Evolutionary conservation across 92 coral and sea anemone genomes (phyloP).

Genomic region (Palythoa heliodiscus): DNA sequence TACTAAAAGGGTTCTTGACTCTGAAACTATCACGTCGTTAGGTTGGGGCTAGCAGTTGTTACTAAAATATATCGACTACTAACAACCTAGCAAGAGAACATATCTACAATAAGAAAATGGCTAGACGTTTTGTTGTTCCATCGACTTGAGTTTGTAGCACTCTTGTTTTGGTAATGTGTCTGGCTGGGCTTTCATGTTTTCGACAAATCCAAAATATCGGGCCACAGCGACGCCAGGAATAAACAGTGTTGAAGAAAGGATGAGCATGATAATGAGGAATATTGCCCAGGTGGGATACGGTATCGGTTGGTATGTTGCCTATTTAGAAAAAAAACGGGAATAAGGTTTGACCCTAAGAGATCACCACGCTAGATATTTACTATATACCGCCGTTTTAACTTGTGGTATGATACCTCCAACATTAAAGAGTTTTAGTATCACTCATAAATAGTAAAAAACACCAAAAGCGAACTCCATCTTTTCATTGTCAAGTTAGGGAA

Average conservation of each 20-base stretch:
- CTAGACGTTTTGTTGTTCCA: slow-evolving; percentile 35
- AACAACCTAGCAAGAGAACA: not conserved
- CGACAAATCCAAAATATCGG: slow-evolving; percentile 64
- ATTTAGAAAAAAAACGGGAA: not conserved
- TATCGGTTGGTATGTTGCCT: slow-evolving; percentile 75
- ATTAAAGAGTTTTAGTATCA: too few species aligned
- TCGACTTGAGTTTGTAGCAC: slow-evolving; percentile 20
- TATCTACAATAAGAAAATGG: not conserved
- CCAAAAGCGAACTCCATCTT: too few species aligned
- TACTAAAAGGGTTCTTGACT: too few species aligned
- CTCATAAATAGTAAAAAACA: too few species aligned
- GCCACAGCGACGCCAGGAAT: slow-evolving; percentile 80
- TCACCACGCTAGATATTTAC: too few species aligned
- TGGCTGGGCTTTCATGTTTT: slow-evolving; percentile 52
- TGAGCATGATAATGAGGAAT: slow-evolving; percentile 67
- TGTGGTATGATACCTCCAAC: too few species aligned
- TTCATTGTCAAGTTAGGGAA: too few species aligned
- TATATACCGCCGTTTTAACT: too few species aligned
- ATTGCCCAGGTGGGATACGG: slow-evolving; percentile 91
- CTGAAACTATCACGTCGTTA: too few species aligned
- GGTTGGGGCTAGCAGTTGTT: too few species aligned
- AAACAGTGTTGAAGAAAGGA: slow-evolving; percentile 71
- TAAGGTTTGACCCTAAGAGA: not conserved
- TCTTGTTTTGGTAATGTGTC: slow-evolving; percentile 31
- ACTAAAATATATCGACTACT: too few species aligned